Percentiles rank a stretch among this genome's conserved stretches.
phyloP scores from a whole-genome alignment of 1,140 invertebrate genomes.

The Phymastichus coffea region DNA sequence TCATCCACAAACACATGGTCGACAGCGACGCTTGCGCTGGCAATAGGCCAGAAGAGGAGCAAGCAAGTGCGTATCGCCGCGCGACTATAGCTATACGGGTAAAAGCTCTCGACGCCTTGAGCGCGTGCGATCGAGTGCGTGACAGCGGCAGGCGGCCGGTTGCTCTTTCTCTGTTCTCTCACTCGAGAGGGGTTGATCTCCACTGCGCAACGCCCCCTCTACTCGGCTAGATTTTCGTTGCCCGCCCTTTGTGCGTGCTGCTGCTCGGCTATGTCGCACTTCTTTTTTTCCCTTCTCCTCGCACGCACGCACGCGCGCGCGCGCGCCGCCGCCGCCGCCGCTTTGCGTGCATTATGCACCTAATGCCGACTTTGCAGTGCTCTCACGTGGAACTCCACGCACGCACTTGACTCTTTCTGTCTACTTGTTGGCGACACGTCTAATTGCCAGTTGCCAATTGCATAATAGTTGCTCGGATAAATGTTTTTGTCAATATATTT shows the following conservation, averaged over 20 bases:
- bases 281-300: not conserved
- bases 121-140: constrained; percentile 24
- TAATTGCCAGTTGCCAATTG: too few species aligned
- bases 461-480: too few species aligned
- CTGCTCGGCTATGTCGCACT: constrained; percentile 32
- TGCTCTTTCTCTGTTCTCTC: too few species aligned
- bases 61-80: not conserved
- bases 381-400: too few species aligned
- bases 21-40: not conserved
- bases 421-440: too few species aligned
- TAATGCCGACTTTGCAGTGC: too few species aligned
- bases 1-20: not conserved
- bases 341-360: too few species aligned
- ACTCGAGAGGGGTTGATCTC: constrained; percentile 23
- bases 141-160: not conserved
- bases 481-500: too few species aligned
- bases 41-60: not conserved
- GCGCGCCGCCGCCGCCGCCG: not conserved
- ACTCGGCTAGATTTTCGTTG: not conserved
- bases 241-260: constrained; percentile 38
- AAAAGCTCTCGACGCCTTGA: not conserved
- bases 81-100: too few species aligned
- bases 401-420: too few species aligned
- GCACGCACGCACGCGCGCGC: not conserved
- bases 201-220: not conserved